Evolutionary conservation across 92 coral and sea anemone species (phyloP).

Genomic region (Anthopleura xanthogrammica): DNA sequence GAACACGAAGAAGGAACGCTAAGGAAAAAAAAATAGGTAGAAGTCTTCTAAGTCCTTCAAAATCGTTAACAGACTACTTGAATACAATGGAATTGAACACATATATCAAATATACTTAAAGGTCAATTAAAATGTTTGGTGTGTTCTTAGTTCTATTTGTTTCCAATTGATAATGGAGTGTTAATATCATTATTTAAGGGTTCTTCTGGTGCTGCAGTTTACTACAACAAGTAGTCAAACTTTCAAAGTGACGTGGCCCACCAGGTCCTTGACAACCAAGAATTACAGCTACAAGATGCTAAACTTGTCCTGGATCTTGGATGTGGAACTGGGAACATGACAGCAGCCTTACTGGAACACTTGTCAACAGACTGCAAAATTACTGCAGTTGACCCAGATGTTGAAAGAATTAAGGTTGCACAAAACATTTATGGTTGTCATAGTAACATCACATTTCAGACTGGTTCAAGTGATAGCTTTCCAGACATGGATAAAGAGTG

Average conservation of each 20-base stretch:
- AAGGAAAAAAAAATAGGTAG: too few species aligned
- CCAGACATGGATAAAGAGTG: not conserved
- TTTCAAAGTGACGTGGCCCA: not conserved
- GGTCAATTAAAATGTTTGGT: too few species aligned
- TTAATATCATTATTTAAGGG: too few species aligned
- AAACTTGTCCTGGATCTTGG: not conserved
- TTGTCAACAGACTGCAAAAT: not conserved
- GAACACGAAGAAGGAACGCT: too few species aligned
- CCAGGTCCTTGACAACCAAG: constrained; percentile 1
- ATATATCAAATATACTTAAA: too few species aligned
- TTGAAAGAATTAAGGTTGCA: constrained; percentile 1
- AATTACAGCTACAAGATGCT: not conserved
- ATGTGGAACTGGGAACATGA: constrained; percentile 1
- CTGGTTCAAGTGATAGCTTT: not conserved
- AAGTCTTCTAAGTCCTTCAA: too few species aligned
- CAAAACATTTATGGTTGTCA: not conserved
- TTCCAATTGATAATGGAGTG: too few species aligned
- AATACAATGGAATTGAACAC: too few species aligned
- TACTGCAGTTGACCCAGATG: not conserved
- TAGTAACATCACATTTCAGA: not conserved
- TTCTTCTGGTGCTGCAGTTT: not conserved
- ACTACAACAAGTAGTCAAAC: not conserved
- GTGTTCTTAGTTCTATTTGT: too few species aligned
- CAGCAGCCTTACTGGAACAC: not conserved
- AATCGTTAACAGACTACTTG: too few species aligned